These are phyloP conservation scores for Aurelia aurita DNA, from an alignment of 30 jellyfish, hydroid and myxozoan genomes.

Conservation along the genomic window DNA sequence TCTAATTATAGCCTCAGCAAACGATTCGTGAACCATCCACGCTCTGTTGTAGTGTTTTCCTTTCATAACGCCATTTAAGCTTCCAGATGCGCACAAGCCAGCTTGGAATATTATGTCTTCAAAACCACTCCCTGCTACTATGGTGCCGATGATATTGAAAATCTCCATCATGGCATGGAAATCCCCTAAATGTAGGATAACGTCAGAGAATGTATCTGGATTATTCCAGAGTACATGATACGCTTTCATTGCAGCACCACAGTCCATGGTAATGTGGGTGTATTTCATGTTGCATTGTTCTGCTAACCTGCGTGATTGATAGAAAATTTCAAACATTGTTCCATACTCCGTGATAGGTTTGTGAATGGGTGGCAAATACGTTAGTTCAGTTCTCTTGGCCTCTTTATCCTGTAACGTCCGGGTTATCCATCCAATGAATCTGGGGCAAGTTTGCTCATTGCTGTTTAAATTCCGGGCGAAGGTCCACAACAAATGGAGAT, in stretches of 20 bases:
- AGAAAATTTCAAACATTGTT: constrained; percentile 23
- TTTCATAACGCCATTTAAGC: constrained; percentile 10
- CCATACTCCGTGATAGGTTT: constrained; percentile 44
- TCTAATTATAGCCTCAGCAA: constrained; percentile 46
- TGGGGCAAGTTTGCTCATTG: not conserved
- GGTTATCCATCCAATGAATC: constrained; percentile 55
- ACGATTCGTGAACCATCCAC: constrained; percentile 35
- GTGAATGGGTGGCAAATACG: constrained; percentile 50
- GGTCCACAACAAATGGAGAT: constrained; percentile 10
- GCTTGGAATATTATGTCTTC: constrained; percentile 35
- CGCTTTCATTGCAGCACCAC: constrained; percentile 53
- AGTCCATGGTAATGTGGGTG: constrained; percentile 54
- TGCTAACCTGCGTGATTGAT: constrained; percentile 27
- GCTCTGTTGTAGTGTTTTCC: constrained; percentile 54
- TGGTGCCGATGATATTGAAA: constrained; percentile 21
- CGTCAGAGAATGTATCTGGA: constrained; percentile 15
- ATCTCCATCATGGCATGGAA: constrained; percentile 59
- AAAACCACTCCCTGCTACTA: constrained; percentile 38
- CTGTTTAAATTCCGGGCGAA: constrained; percentile 1
- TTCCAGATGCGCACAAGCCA: constrained; percentile 35
- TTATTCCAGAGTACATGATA: constrained; percentile 50
- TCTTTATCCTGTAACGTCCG: not conserved
- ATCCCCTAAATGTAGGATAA: constrained; percentile 51
- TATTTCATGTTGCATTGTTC: constrained; percentile 30
- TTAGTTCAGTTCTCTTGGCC: constrained; percentile 11